A percentile compares a stretch with the other conserved stretches of the same genome.
Evolutionary conservation across 2,113 vertebrate genomes (phyloP).

Genomic region (Cervus canadensis): DNA sequence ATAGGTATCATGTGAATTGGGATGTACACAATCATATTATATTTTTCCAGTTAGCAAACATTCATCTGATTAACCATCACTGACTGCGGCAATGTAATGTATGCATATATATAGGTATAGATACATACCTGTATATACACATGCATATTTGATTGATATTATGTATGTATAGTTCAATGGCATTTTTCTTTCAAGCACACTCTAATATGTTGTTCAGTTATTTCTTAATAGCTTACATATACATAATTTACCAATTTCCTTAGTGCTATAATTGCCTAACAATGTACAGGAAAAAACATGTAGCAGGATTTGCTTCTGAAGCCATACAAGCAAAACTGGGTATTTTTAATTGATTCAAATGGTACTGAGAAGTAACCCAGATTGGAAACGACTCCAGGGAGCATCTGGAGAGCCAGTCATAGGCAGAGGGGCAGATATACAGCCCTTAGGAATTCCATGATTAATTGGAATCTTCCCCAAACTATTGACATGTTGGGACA

Average conservation of each 20-base stretch:
- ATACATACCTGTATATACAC: background rate
- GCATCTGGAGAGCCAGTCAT: background rate
- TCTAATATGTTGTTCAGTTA: background rate
- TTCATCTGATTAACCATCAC: background rate
- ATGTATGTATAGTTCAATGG: background rate
- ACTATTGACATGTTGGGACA: background rate
- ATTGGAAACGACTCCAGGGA: background rate
- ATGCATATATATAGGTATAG: background rate
- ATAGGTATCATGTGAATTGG: slow-evolving; percentile 37
- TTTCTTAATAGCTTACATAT: background rate
- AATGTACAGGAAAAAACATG: background rate
- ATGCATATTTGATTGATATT: background rate
- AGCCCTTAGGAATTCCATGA: background rate
- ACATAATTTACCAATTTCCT: background rate
- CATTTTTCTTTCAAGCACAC: background rate
- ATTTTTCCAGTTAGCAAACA: slow-evolving; percentile 49
- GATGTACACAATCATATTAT: background rate
- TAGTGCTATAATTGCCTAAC: background rate
- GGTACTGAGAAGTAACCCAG: background rate
- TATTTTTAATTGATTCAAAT: background rate
- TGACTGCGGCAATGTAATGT: background rate
- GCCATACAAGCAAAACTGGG: background rate
- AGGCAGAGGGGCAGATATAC: background rate
- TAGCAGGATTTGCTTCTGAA: background rate
- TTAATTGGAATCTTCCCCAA: slow-evolving; percentile 9